phyloP scores from a whole-genome alignment of 2,797 vertebrate genomes.

The Enteromius afrohamiltoni region DNA sequence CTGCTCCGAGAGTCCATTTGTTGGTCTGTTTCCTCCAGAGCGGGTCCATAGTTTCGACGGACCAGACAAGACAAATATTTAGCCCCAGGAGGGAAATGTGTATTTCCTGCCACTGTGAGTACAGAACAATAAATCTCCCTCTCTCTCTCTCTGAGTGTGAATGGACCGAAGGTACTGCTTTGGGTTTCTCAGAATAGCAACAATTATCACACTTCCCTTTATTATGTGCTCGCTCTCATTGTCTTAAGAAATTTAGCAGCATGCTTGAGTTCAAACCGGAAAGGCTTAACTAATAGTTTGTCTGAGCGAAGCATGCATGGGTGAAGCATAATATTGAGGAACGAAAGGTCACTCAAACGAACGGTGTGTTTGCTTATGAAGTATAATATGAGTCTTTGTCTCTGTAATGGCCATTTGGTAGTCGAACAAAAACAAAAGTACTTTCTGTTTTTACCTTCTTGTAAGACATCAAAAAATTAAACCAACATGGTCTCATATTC shows the following conservation, averaged over 20 bases:
- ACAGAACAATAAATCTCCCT: conserved; percentile 82
- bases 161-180: conserved; percentile 45
- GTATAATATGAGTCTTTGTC: background rate
- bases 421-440: background rate
- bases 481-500: too few species aligned
- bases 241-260: conserved; percentile 62
- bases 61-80: conserved; percentile 82
- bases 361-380: background rate
- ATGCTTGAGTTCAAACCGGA: conserved; percentile 41
- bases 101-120: conserved; percentile 76
- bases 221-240: conserved; percentile 75
- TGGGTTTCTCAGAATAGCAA: conserved; percentile 75
- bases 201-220: conserved; percentile 89
- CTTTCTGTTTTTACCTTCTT: background rate
- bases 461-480: background rate
- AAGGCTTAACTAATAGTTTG: conserved; percentile 28
- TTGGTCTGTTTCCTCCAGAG: conserved; percentile 63
- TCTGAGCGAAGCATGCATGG: conserved; percentile 19
- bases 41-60: conserved; percentile 63
- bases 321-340: background rate
- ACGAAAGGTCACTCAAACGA: conserved; percentile 9
- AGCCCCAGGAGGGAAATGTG: conserved; percentile 72
- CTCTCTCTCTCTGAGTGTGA: conserved; percentile 67
- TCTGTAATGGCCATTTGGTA: background rate
- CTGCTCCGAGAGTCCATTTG: conserved; percentile 40